Evolutionary conservation across 2,113 vertebrate species (phyloP).

Genomic region (Syngnathus typhle): DNA sequence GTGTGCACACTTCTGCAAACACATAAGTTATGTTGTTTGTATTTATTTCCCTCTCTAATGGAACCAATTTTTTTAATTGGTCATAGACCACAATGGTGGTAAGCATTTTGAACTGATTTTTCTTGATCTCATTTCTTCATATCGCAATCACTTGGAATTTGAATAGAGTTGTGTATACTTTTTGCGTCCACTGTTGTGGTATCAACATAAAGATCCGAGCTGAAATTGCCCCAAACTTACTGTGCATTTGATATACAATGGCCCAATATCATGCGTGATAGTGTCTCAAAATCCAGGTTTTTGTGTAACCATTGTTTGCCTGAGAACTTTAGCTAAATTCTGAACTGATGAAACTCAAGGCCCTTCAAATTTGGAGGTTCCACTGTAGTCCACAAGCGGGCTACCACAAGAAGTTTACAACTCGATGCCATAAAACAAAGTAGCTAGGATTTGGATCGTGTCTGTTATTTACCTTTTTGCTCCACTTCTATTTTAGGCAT

Average conservation of each 20-base stretch:
- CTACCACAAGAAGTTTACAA: slow-evolving; percentile 84
- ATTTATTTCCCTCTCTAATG: neutral
- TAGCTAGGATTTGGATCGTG: slow-evolving; percentile 92
- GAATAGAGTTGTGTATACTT: neutral
- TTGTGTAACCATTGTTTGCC: neutral
- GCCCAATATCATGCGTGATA: neutral
- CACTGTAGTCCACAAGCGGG: slow-evolving; percentile 73
- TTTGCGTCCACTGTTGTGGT: neutral
- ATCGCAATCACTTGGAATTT: neutral
- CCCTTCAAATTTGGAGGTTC: neutral
- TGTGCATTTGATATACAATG: neutral
- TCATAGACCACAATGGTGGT: neutral
- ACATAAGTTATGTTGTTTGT: neutral
- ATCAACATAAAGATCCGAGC: neutral
- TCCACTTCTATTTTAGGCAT: slow-evolving; percentile 99
- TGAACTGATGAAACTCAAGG: neutral
- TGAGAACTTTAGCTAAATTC: neutral
- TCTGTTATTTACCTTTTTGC: slow-evolving; percentile 99
- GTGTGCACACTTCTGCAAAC: neutral
- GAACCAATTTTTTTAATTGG: neutral
- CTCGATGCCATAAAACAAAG: slow-evolving; percentile 97
- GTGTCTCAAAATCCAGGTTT: neutral
- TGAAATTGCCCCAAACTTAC: neutral
- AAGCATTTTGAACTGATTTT: neutral
- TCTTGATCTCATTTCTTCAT: neutral